Evolutionary conservation across 2,797 vertebrate species (phyloP).

Genomic region (Synaphobranchus kaupii): DNA sequence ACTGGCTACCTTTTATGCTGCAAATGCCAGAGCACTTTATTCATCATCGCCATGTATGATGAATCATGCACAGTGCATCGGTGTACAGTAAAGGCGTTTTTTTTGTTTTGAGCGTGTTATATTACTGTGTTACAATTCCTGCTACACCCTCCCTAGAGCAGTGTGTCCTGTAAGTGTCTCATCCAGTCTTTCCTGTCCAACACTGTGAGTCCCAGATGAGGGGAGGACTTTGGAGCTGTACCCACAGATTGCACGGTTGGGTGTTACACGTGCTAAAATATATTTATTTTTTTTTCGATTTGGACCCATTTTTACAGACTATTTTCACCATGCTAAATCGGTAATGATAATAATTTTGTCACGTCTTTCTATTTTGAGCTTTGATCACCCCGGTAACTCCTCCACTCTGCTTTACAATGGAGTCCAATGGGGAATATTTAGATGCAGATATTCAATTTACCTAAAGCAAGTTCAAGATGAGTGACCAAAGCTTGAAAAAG

Average conservation of each 20-base stretch:
- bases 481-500: no score
- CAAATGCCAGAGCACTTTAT: background rate
- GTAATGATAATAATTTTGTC: no score
- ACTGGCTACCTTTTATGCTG: background rate
- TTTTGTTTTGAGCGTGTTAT: background rate
- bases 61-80: background rate
- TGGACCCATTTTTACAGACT: no score
- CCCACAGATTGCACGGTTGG: background rate
- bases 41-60: background rate
- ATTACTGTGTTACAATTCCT: background rate
- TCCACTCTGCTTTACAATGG: no score
- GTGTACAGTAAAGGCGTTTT: background rate
- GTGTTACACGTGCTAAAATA: background rate
- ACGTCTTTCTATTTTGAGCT: no score
- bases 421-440: no score
- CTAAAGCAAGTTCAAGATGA: no score
- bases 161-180: background rate
- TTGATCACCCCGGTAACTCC: no score
- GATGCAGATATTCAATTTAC: no score
- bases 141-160: background rate
- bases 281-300: no score
- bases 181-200: background rate
- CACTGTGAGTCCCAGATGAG: background rate
- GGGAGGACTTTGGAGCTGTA: background rate
- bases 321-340: no score